Percentiles rank a stretch among this genome's conserved stretches.
phyloP scores from a whole-genome alignment of 1,140 invertebrate genomes.

The Tetragnatha versicolor region DNA sequence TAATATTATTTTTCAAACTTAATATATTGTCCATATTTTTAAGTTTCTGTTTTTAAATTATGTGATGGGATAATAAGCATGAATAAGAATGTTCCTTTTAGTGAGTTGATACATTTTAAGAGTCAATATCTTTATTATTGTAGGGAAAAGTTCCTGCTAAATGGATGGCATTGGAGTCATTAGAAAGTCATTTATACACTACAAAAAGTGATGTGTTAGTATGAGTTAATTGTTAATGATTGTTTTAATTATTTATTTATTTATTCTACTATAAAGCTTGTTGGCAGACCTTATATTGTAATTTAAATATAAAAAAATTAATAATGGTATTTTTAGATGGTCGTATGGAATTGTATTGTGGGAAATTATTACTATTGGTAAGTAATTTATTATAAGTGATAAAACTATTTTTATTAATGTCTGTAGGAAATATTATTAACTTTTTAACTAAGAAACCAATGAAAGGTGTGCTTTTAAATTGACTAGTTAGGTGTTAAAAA shows the following conservation, averaged over 20 bases:
- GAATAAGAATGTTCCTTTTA: too few relatives aligned
- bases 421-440: too few relatives aligned
- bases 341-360: conserved; percentile 87
- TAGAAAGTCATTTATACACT: conserved; percentile 88
- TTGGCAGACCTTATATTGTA: too few relatives aligned
- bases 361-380: conserved; percentile 86
- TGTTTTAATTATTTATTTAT: background rate
- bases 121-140: conserved; percentile 70
- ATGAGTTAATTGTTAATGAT: background rate
- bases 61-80: too few relatives aligned
- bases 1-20: too few relatives aligned
- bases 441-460: too few relatives aligned
- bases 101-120: too few relatives aligned
- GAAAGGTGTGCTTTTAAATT: too few relatives aligned
- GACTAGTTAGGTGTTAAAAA: too few relatives aligned
- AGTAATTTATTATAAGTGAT: conserved; percentile 36
- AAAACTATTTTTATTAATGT: too few relatives aligned
- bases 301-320: background rate
- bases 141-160: conserved; percentile 93
- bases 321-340: conserved; percentile 68
- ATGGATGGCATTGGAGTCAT: conserved; percentile 98
- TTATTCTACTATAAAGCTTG: background rate
- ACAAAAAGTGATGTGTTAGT: conserved; percentile 83
- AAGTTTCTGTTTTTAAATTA: too few relatives aligned
- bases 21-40: too few relatives aligned